Percentiles rank a stretch among this genome's conserved stretches.
Conservation (phyloP, 1,140 invertebrate genomes). For the Palaemon carinicauda region DNA sequence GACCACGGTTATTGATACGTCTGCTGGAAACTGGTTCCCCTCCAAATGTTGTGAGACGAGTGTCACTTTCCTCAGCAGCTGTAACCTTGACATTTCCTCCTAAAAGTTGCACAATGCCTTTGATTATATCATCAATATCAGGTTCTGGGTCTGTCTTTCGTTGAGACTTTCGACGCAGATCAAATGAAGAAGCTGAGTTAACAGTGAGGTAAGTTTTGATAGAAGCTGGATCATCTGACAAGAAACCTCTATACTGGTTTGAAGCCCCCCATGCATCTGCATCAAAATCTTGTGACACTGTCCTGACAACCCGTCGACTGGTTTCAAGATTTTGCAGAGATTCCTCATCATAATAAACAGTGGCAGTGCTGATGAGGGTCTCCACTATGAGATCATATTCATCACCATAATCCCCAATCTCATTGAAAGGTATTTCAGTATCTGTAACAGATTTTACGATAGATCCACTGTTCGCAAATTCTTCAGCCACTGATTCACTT, state of each 20-base stretch:
- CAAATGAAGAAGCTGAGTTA: background rate
- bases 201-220: conserved; percentile 9
- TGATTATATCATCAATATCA: conserved; percentile 91
- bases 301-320: conserved; percentile 5
- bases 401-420: background rate
- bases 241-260: conserved; percentile 20
- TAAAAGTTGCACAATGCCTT: conserved; percentile 85
- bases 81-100: conserved; percentile 82
- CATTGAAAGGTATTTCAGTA: background rate
- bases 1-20: conserved; percentile 88
- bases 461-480: background rate
- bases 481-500: background rate
- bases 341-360: background rate
- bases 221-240: background rate
- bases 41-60: conserved; percentile 60
- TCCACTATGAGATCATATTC: conserved; percentile 12
- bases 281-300: background rate
- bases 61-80: conserved; percentile 50
- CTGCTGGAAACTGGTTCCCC: conserved; percentile 61
- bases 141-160: background rate
- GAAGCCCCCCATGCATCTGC: background rate
- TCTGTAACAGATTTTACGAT: background rate
- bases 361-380: conserved; percentile 16
- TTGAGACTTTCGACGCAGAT: background rate
- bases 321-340: background rate